phyloP scores from a whole-genome alignment of 1,140 invertebrate species.

The Rhopalosiphum padi region DNA sequence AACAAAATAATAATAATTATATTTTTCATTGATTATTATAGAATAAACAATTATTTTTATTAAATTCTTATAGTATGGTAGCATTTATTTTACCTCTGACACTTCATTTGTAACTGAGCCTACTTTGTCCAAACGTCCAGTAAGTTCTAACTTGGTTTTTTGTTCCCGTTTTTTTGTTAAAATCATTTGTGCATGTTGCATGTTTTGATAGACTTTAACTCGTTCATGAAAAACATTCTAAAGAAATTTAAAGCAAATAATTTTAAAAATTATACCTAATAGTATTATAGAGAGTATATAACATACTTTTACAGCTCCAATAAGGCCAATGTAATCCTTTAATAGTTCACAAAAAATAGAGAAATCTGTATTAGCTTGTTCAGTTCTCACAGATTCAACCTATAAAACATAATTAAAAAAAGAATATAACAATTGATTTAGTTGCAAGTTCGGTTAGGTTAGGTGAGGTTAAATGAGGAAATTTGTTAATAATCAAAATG shows the following conservation, averaged over 20 bases:
- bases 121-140: conserved; percentile 87
- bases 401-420: conserved; percentile 63
- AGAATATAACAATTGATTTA: background rate
- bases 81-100: conserved; percentile 73
- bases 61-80: too few relatives aligned
- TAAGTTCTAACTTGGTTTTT: conserved; percentile 90
- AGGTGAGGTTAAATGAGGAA: too few relatives aligned
- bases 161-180: conserved; percentile 93
- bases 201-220: conserved; percentile 96
- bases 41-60: background rate
- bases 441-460: background rate
- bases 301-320: conserved; percentile 86
- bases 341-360: conserved; percentile 91
- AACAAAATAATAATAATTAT: conserved; percentile 59
- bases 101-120: conserved; percentile 89
- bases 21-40: background rate
- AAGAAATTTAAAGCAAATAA: conserved; percentile 57
- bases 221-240: conserved; percentile 97
- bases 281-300: background rate
- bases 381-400: conserved; percentile 85
- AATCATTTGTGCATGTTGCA: conserved; percentile 95
- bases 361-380: conserved; percentile 95
- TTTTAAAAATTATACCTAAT: background rate
- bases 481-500: background rate
- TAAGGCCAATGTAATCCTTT: conserved; percentile 93